phyloP scores from a whole-genome alignment of 2,888 invertebrate species.

The Temnothorax ravouxi region DNA sequence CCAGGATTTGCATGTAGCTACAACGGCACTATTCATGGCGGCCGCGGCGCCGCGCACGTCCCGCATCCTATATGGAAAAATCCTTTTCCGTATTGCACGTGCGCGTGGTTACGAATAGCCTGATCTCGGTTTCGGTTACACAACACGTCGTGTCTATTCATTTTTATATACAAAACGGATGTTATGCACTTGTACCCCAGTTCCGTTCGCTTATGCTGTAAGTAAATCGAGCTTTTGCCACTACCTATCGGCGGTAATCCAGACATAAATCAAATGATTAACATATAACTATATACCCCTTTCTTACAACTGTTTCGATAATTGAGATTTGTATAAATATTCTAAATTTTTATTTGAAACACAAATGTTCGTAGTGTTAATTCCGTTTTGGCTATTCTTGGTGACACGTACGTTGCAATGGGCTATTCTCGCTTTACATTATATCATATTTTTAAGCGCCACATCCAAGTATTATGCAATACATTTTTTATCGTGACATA shows the following conservation, averaged over 20 bases:
- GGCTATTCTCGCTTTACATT: background rate
- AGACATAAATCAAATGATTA: background rate
- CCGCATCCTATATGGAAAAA: constrained; percentile 49
- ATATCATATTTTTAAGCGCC: background rate
- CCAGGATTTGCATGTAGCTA: constrained; percentile 52
- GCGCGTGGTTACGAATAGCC: constrained; percentile 53
- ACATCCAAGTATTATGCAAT: background rate
- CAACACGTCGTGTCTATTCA: constrained; percentile 55
- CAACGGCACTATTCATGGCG: constrained; percentile 48
- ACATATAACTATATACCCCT: background rate
- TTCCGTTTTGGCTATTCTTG: constrained; percentile 12
- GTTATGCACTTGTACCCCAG: constrained; percentile 35
- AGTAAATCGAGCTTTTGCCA: constrained; percentile 4
- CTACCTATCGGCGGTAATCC: background rate
- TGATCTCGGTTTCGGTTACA: constrained; percentile 50
- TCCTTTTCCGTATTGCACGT: constrained; percentile 54
- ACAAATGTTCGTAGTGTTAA: background rate
- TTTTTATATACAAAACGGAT: constrained; percentile 43
- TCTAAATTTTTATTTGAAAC: background rate
- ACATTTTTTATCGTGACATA: background rate
- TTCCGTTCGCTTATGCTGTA: background rate
- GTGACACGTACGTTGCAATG: background rate
- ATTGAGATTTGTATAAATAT: background rate
- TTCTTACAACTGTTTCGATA: background rate
- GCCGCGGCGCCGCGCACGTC: constrained; percentile 25